These are phyloP conservation scores for Melinaea menophilus DNA, from an alignment of 2,888 invertebrate species.

Conservation along the genomic window DNA sequence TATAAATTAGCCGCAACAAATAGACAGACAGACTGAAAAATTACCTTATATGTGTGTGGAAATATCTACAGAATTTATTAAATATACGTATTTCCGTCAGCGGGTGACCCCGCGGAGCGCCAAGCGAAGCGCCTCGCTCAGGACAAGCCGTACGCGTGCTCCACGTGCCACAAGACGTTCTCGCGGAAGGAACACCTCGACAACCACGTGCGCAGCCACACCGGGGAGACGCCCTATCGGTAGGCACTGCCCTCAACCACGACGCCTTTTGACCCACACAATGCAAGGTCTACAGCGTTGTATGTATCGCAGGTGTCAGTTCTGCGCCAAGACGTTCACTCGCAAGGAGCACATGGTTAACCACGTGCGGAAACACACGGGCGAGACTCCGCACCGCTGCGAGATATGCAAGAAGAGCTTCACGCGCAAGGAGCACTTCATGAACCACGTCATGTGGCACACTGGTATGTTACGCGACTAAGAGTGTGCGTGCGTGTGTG, in stretches of 20 bases:
- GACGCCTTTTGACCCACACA: not conserved
- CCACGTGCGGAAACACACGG: constrained; percentile 86
- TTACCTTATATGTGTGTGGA: not conserved
- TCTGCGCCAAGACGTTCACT: constrained; percentile 86
- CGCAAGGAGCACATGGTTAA: constrained; percentile 89
- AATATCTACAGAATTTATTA: not conserved
- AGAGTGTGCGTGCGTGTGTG: too few species aligned
- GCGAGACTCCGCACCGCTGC: constrained; percentile 86
- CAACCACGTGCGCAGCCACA: constrained; percentile 89
- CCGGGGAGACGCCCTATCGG: constrained; percentile 64
- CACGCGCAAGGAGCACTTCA: constrained; percentile 86
- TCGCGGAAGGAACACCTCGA: constrained; percentile 92
- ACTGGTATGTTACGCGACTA: constrained; percentile 65
- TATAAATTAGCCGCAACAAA: too few species aligned
- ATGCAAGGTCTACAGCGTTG: not conserved
- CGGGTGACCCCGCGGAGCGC: constrained; percentile 79
- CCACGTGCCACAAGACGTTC: constrained; percentile 91
- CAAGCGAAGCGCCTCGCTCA: constrained; percentile 89
- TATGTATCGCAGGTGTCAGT: constrained; percentile 77
- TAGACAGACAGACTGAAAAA: not conserved
- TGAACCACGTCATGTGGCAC: constrained; percentile 90
- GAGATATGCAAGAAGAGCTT: constrained; percentile 89
- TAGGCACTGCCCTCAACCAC: not conserved
- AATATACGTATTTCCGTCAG: constrained; percentile 34
- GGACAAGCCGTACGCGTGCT: constrained; percentile 91